Conservation (phyloP, 1,140 invertebrate genomes). For the Platyscapa corneri region DNA sequence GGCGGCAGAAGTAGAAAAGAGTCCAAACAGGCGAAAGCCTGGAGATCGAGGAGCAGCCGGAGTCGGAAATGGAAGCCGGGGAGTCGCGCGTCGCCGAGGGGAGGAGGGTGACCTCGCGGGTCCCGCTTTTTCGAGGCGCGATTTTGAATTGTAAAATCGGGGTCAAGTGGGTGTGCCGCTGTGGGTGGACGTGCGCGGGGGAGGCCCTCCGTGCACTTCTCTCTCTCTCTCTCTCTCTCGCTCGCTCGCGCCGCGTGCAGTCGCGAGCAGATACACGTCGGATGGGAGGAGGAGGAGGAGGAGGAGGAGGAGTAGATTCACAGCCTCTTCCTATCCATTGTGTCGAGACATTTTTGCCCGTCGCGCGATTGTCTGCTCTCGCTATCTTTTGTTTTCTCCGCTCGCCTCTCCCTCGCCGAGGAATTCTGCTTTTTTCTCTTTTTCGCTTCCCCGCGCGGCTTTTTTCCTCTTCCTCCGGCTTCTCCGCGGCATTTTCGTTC, state of each 20-base stretch:
- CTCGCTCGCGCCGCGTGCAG: neutral
- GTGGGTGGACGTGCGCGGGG: constrained; percentile 13
- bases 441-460: neutral
- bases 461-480: neutral
- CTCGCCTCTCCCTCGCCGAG: neutral
- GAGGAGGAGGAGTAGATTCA: neutral
- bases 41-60: too few relatives aligned
- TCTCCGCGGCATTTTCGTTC: neutral
- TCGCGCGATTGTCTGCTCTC: neutral
- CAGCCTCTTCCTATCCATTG: constrained; percentile 14
- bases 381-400: constrained; percentile 6
- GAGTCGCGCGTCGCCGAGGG: too few relatives aligned
- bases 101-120: too few relatives aligned
- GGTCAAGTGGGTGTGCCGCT: constrained; percentile 15
- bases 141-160: constrained; percentile 25
- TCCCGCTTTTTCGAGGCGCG: neutral
- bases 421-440: neutral
- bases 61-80: neutral
- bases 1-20: too few relatives aligned
- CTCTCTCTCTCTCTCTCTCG: too few relatives aligned
- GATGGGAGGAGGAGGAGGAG: neutral
- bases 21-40: too few relatives aligned
- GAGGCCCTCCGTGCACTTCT: neutral
- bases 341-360: constrained; percentile 22
- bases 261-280: neutral